These are phyloP conservation scores for Numenius phaeopus DNA, from an alignment of 2,797 vertebrate genomes.

Conservation along the genomic window DNA sequence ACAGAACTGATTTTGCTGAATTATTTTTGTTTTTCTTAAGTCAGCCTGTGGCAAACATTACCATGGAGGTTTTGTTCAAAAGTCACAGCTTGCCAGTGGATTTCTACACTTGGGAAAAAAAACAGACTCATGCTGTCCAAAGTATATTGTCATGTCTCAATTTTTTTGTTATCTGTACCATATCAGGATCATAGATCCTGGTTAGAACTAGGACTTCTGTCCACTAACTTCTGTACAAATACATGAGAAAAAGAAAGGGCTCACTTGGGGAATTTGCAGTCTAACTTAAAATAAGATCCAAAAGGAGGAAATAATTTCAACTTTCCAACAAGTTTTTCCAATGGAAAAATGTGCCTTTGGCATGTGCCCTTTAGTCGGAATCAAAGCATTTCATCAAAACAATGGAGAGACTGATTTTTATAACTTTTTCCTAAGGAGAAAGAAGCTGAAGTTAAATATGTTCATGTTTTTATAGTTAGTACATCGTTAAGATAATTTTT, in stretches of 20 bases:
- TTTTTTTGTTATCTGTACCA: neutral
- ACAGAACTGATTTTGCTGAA: neutral
- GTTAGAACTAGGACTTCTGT: neutral
- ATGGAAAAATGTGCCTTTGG: neutral
- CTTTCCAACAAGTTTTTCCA: slow-evolving; percentile 18
- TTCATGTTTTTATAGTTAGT: neutral
- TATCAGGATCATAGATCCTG: neutral
- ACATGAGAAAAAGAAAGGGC: neutral
- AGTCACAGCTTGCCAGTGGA: neutral
- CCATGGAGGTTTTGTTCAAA: neutral
- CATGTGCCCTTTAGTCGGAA: neutral
- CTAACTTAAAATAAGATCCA: neutral
- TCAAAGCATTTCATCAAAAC: slow-evolving; percentile 8
- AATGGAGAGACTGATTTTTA: neutral
- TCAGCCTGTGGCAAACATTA: neutral
- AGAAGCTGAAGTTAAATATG: neutral
- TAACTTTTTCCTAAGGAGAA: neutral
- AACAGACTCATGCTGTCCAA: neutral
- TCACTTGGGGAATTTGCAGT: neutral
- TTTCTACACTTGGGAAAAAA: neutral
- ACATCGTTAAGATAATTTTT: neutral
- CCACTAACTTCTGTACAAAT: neutral
- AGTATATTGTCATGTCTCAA: neutral
- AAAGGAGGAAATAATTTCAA: slow-evolving; percentile 9
- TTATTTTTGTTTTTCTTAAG: neutral